These are phyloP conservation scores for Drosophila setosimentum DNA, from an alignment of 2,888 invertebrate genomes.

Conservation along the genomic window DNA sequence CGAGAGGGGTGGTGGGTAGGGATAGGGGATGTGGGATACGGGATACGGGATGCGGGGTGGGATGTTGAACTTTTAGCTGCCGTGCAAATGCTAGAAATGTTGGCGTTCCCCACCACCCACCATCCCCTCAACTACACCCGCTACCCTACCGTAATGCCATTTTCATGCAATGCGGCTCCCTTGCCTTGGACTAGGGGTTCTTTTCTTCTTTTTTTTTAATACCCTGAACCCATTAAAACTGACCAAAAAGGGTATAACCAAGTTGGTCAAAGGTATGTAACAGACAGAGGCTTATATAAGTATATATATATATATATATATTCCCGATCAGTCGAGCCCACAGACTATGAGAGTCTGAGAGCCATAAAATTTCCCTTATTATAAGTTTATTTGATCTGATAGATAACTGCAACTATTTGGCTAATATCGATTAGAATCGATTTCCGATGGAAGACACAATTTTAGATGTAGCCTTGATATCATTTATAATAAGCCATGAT, in stretches of 20 bases:
- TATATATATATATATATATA: background rate
- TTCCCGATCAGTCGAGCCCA: background rate
- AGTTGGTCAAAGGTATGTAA: background rate
- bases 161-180: slow-evolving; percentile 46
- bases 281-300: background rate
- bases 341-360: background rate
- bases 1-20: background rate
- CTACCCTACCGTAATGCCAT: slow-evolving; percentile 39
- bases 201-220: slow-evolving; percentile 9
- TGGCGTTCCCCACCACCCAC: background rate
- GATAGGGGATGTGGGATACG: background rate
- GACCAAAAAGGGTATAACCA: background rate
- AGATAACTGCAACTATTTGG: background rate
- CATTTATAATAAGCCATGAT: background rate
- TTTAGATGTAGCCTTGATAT: background rate
- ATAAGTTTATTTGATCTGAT: background rate
- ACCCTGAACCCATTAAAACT: background rate
- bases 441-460: background rate
- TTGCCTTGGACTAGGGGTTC: slow-evolving; percentile 5
- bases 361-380: background rate
- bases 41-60: background rate
- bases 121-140: background rate
- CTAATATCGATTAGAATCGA: background rate
- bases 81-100: slow-evolving; percentile 55
- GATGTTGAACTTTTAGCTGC: slow-evolving; percentile 33